Conservation (phyloP, 1,140 invertebrate species). For the Aphelenchoides fujianensis region DNA sequence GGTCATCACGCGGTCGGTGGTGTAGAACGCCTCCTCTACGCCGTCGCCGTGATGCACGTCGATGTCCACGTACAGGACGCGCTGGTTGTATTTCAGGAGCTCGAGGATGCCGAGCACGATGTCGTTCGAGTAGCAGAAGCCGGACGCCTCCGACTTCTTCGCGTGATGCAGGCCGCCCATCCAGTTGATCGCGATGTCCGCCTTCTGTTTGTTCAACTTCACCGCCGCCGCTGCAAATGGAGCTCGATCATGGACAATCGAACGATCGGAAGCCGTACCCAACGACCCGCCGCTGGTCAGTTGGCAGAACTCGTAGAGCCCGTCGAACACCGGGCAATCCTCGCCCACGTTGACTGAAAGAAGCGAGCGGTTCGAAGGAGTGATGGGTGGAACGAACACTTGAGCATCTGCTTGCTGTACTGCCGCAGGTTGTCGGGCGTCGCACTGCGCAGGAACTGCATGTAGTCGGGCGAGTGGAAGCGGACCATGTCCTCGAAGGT, state of each 20-base stretch:
- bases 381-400: conserved; percentile 77
- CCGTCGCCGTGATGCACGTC: conserved; percentile 90
- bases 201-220: conserved; percentile 90
- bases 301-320: conserved; percentile 94
- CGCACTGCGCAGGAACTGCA: conserved; percentile 91
- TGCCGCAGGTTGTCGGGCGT: conserved; percentile 98
- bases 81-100: conserved; percentile 71
- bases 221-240: conserved; percentile 79
- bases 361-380: too few species aligned
- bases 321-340: conserved; percentile 95
- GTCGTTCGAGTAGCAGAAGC: conserved; percentile 95
- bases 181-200: conserved; percentile 98
- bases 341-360: conserved; percentile 93
- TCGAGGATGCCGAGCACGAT: conserved; percentile 91
- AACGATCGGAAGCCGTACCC: too few species aligned
- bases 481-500: conserved; percentile 99
- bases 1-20: conserved; percentile 86
- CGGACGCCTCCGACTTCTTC: conserved; percentile 89
- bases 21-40: conserved; percentile 88
- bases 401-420: conserved; percentile 99
- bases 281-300: conserved; percentile 94
- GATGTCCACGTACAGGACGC: conserved; percentile 83
- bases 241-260: too few species aligned
- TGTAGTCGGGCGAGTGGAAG: conserved; percentile 99
- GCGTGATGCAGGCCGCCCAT: conserved; percentile 97